Percentiles rank a stretch among this genome's conserved stretches.
Conservation (phyloP, 2,113 vertebrate species). For the Tragelaphus strepsiceros region DNA sequence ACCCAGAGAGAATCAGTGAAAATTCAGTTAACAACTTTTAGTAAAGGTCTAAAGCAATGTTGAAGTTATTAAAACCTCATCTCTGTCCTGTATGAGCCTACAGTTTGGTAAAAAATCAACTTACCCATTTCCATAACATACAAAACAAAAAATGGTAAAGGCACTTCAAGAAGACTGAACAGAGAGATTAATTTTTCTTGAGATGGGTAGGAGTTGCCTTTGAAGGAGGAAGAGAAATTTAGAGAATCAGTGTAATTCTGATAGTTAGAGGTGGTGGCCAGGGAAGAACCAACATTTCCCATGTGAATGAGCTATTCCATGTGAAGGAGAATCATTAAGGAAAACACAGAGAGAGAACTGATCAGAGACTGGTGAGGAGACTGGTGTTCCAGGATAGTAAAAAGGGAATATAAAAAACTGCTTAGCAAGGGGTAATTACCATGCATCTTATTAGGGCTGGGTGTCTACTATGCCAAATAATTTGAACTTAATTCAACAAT, state of each 20-base stretch:
- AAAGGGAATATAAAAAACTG: neutral
- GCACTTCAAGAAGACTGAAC: neutral
- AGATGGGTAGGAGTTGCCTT: neutral
- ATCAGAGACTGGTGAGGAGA: neutral
- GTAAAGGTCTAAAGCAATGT: neutral
- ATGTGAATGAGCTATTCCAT: neutral
- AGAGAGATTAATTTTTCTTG: neutral
- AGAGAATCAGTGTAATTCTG: neutral
- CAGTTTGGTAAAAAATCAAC: neutral
- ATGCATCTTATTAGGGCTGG: neutral
- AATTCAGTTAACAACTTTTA: neutral
- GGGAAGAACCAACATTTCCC: neutral
- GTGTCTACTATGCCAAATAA: neutral
- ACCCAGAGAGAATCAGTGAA: neutral
- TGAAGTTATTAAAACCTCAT: neutral
- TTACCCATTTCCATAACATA: neutral
- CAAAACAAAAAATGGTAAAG: neutral
- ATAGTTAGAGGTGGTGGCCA: neutral
- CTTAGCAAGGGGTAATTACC: neutral
- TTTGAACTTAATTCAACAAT: neutral
- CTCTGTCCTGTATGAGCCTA: neutral
- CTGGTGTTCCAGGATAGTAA: neutral
- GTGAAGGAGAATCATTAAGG: neutral
- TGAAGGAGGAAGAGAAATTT: neutral
- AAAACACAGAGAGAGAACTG: neutral